Base-by-base conservation (phyloP, 2,888 invertebrate species). In the Troides aeacus region DNA sequence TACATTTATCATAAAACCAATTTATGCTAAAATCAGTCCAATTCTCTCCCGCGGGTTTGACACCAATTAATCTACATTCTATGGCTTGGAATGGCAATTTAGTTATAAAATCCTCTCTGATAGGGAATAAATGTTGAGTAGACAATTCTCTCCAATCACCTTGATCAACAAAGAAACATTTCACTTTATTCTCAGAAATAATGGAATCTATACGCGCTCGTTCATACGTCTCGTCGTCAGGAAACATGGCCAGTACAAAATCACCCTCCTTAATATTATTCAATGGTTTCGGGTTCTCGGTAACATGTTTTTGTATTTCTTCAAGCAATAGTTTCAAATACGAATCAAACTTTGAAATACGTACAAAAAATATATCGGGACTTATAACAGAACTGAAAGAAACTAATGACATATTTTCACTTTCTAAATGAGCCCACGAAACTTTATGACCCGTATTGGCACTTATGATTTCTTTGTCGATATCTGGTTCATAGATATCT, bases 1-100 rank as follows among this genome's bases (percentile, higher is more conserved):
- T 87, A 71, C 91, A 89, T 62, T 86, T 87, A 50, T 93, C 87
- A 66, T 84, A 92, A 30, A 95, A 83, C 81, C 93, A 89, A 76
- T 94, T 93, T 0, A 85, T 92, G 4, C 91, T 90, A 62, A 92
- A 92, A 46, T 92, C 92, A 0, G 89, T 82, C 94, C 95, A 95
- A 2, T 83, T 78, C 2, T 90, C 82, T 1, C 87, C 85, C 0
- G 81, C 77, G 0, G 94, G 93, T 72, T 81, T 75, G 0, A 95
- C 77, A 30, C 94, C 94, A n/a, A 92, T 78, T 62, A 95, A 80
- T 61, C 90, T 81, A 81, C 95, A 95, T 81, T 94, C 94, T 56
- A 95, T 94, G 2, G 94, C 94, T 91, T 94, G 93, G 74, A 95
- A 95, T 0, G 95, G 95, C 71, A 95, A 78, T 76, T 88, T 88